These are phyloP conservation scores for Setipinna tenuifilis DNA, from an alignment of 2,797 vertebrate genomes.

Conservation along the genomic window DNA sequence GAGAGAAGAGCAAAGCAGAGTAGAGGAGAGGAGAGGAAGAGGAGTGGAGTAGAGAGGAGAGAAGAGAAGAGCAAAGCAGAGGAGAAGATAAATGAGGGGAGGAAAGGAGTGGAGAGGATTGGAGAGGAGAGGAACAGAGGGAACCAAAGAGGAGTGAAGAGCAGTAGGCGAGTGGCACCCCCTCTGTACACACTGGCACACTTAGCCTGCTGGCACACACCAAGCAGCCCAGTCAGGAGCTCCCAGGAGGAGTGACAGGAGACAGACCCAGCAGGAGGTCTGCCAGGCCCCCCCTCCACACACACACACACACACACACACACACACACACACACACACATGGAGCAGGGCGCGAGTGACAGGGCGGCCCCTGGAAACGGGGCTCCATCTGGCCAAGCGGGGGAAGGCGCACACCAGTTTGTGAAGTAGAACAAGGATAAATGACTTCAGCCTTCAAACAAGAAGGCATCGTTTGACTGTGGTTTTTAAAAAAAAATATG, in stretches of 20 bases:
- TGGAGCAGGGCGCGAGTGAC: slow-evolving; percentile 13
- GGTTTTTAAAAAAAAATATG: not conserved
- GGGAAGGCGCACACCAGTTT: not conserved
- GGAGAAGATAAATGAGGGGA: not conserved
- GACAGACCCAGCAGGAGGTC: slow-evolving; percentile 23
- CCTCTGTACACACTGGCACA: not conserved
- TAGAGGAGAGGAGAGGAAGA: not conserved
- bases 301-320: slow-evolving; percentile 18
- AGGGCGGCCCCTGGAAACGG: slow-evolving; percentile 32
- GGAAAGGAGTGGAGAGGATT: too few relatives aligned
- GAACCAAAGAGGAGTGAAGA: not conserved
- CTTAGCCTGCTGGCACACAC: not conserved
- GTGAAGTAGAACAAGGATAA: slow-evolving; percentile 7
- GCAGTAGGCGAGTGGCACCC: too few relatives aligned
- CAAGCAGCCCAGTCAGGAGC: not conserved
- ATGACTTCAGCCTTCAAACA: not conserved
- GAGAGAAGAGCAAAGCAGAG: not conserved
- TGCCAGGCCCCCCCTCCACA: not conserved
- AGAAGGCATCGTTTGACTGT: not conserved
- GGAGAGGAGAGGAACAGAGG: not conserved
- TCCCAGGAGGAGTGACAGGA: not conserved
- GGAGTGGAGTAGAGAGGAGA: not conserved
- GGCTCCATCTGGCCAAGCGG: not conserved
- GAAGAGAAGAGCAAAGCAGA: too few relatives aligned
- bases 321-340: not conserved